Evolutionary conservation across 2,888 invertebrate species (phyloP), one percentile per base, ranked within the genome.

Genomic region (Lithophane socia): DNA sequence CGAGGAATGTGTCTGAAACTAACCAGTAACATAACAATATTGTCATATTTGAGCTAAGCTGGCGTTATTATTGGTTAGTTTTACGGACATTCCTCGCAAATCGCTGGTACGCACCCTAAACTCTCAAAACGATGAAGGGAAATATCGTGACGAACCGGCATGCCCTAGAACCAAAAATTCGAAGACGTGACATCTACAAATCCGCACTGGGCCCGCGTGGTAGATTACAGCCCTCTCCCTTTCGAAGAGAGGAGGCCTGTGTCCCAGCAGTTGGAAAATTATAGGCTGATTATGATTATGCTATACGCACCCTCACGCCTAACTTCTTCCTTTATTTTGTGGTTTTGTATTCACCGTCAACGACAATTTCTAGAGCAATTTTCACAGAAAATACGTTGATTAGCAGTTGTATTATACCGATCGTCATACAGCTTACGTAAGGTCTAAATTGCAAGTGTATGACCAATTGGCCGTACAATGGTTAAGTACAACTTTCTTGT

Each of bases 291-390:
- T 52, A 18, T 52, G 49, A 7, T 18, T 18, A 49, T 52, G 7
- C 49, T 18, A n/a, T 1, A 24, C 2, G 13, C 24, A 52, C 3
- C 52, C 52, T 8, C 73, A 29, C 49, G 44, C 24, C 21, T 47
- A 16, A 63, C n/a, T 52, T 49, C 29, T 37, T 49, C 61, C 37
- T 64, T 37, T 52, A 54, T 29, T 29, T 29, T 29, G 10, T 71
- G 54, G 56, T 24, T 72, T 72, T 42, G 52, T 67, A 60, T 83
- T 81, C 67, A 83, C 67, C 10, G 5, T 24, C 61, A 52, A 77
- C 16, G 29, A 18, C 1, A 42, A 54, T 60, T 69, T 76, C 52
- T 75, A 75, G 9, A 76, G 24, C 58, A 29, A 79, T 47, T 77
- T 68, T 18, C 37, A n/a, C 24, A 37, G 54, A 1, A 37, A 56